Evolutionary conservation across 2,888 invertebrate genomes (phyloP).

Genomic region (Drosophila borealis): DNA sequence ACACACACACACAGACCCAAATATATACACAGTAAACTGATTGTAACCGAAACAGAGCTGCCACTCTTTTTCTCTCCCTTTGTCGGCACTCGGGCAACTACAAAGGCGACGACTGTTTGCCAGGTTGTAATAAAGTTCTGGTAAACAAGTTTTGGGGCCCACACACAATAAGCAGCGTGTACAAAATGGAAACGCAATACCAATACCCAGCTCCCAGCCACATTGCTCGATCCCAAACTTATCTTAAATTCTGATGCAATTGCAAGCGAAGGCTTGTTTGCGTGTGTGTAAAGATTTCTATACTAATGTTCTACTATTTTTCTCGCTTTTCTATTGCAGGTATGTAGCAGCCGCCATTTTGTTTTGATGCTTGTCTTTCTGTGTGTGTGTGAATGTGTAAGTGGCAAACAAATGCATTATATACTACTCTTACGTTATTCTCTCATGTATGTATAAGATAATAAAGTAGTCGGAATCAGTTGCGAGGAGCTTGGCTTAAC

Average conservation of each 20-base stretch:
- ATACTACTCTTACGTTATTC: conserved; percentile 29
- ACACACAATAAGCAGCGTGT: conserved; percentile 32
- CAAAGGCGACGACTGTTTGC: conserved; percentile 79
- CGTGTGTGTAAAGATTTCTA: conserved; percentile 55
- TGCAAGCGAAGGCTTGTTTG: conserved; percentile 22
- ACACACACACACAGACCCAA: conserved; percentile 15
- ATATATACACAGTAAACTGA: conserved; percentile 65
- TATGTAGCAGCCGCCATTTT: conserved; percentile 69
- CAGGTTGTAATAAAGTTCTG: conserved; percentile 79
- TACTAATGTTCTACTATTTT: conserved; percentile 59
- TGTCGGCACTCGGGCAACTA: conserved; percentile 27
- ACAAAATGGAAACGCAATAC: conserved; percentile 37
- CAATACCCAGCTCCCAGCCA: conserved; percentile 17
- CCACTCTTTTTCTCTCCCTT: background rate
- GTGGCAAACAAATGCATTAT: conserved; percentile 72
- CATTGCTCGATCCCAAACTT: conserved; percentile 44
- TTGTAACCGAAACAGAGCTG: conserved; percentile 52
- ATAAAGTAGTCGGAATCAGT: conserved; percentile 68
- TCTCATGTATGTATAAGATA: conserved; percentile 54
- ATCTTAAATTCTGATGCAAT: conserved; percentile 79
- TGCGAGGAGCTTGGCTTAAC: conserved; percentile 41
- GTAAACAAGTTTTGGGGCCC: conserved; percentile 62
- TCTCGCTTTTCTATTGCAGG: conserved; percentile 60
- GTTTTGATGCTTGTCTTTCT: conserved; percentile 34
- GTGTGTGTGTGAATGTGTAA: conserved; percentile 37